Evolutionary conservation across 2,888 invertebrate species (phyloP).

Genomic region (Campopleginae sp.): DNA sequence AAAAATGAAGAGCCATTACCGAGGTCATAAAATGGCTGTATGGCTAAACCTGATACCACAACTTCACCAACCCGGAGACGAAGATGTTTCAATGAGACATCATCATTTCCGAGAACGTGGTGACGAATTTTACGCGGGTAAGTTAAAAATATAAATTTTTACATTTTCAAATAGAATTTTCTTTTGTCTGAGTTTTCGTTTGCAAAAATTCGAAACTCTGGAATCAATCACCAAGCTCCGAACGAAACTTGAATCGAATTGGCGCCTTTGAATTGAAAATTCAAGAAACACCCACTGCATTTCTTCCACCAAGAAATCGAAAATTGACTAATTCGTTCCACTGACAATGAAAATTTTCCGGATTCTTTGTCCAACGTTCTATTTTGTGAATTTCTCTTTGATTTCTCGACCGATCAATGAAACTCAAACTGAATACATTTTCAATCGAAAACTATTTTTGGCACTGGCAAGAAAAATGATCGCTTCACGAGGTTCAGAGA

Average conservation of each 20-base stretch:
- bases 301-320: background rate
- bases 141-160: conserved; percentile 42
- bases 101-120: conserved; percentile 91
- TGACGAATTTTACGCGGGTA: conserved; percentile 91
- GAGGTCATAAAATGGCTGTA: conserved; percentile 95
- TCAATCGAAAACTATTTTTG: too few species aligned
- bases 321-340: background rate
- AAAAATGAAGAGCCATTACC: conserved; percentile 92
- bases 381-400: background rate
- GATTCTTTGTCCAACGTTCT: background rate
- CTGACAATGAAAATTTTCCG: background rate
- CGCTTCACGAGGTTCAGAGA: background rate
- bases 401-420: background rate
- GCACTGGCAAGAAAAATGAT: background rate
- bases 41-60: conserved; percentile 95
- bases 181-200: background rate
- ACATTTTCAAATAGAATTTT: background rate
- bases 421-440: background rate
- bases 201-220: too few species aligned
- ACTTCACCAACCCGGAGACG: conserved; percentile 91
- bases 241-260: background rate
- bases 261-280: background rate
- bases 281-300: background rate
- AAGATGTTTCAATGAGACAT: conserved; percentile 89
- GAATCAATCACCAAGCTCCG: too few species aligned